Base-by-base conservation (phyloP, 2,888 invertebrate genomes). In the Lissonota sp. region DNA sequence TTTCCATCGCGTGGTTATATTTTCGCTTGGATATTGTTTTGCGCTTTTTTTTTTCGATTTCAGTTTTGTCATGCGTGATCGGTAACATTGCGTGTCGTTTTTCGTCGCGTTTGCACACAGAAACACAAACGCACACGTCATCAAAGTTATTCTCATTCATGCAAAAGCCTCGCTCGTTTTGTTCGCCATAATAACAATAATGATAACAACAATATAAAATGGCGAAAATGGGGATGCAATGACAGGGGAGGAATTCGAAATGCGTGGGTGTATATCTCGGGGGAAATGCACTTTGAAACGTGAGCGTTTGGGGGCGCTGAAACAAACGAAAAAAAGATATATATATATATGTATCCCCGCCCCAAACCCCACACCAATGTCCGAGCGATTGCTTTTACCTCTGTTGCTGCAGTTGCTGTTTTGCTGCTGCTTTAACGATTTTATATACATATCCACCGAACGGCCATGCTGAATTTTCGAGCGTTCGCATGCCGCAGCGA, bases 11-110 rank as follows among this genome's bases (percentile, higher is more conserved):
- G 26, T 26, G 46, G 46, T 74, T 60, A 37, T 39, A 64, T 53
- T 16, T 64, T 26, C 26, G 46, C 55, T 14, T 7, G 55, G 49
- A 80, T 63, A 80, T 75, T 64, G 60, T 80, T 72, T 77, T 63
- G 14, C 10, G 71, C n/a, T n/a, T 55, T 67, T 76, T 78, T 76
- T 58, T 69, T 63, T 46, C 71, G 12, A 76, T 75, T 80, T 71
- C n/a, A 46, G 57, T 58, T 74, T 71, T 58, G 44, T 60, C 71
- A 73, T 70, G 71, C 75, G 84, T 78, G 80, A 69, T 78, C 60
- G 16, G 51, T 64, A 67, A 72, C 76, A 77, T 85, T 74, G 83
- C 85, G 82, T 82, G 85, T 78, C 40, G 55, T 62, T 78, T 73
- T 74, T 63, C 55, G 53, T 69, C 53, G 53, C 55, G 57, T 39